These are phyloP conservation scores for Cardiocondyla obscurior DNA, from an alignment of 1,140 invertebrate species.

Conservation along the genomic window DNA sequence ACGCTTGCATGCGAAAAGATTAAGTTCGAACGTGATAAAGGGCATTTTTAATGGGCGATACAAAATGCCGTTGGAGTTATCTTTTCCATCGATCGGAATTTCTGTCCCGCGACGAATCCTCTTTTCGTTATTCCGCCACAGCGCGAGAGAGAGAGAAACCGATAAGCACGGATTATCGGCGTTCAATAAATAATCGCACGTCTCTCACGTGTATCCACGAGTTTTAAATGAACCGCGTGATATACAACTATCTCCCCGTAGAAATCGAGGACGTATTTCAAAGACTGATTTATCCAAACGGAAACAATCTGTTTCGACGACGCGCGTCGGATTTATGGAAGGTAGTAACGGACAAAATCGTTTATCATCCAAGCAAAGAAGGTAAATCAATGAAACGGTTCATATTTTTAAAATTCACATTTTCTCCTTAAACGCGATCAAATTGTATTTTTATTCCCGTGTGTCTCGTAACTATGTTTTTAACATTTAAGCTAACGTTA, in stretches of 20 bases:
- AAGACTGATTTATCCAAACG: background rate
- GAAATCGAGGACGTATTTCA: constrained; percentile 5
- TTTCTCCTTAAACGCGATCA: background rate
- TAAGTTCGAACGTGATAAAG: constrained; percentile 10
- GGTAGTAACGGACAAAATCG: constrained; percentile 4
- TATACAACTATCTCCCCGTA: constrained; percentile 16
- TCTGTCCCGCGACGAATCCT: background rate
- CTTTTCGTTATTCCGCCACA: background rate
- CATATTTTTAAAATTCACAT: background rate
- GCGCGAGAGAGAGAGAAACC: background rate
- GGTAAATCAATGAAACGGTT: background rate
- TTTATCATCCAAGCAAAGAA: constrained; percentile 1
- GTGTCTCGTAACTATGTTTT: no score
- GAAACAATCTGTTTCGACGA: constrained; percentile 28
- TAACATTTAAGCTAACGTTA: no score
- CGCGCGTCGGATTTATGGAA: constrained; percentile 18
- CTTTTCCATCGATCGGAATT: constrained; percentile 8
- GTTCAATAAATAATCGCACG: background rate
- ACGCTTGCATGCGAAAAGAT: background rate
- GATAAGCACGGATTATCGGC: constrained; percentile 4
- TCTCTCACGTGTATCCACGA: background rate
- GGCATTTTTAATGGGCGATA: background rate
- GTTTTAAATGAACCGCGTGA: constrained; percentile 10
- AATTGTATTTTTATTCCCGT: background rate
- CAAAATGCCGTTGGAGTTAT: background rate